These are phyloP conservation scores for Manacus vitellinus DNA, from an alignment of 2,113 vertebrate species.

Conservation along the genomic window DNA sequence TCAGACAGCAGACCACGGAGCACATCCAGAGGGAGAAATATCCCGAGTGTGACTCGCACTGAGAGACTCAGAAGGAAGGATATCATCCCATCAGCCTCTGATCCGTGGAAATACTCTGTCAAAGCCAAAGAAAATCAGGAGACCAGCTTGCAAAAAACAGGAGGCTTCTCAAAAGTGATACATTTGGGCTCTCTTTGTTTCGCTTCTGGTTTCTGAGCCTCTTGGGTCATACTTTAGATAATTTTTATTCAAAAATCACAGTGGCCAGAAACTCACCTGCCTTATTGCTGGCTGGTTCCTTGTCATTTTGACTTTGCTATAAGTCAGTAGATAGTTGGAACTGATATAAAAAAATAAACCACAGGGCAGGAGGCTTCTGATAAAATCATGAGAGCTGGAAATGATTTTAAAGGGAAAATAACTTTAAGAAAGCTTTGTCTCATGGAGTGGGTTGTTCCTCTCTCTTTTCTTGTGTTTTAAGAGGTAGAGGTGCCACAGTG, in stretches of 20 bases:
- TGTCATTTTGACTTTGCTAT: not conserved
- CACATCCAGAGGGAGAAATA: not conserved
- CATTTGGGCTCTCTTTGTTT: not conserved
- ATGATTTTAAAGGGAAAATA: not conserved
- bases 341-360: not conserved
- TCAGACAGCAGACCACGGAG: not conserved
- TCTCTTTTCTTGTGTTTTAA: not conserved
- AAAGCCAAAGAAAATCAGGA: not conserved
- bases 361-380: not conserved
- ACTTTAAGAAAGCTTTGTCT: not conserved
- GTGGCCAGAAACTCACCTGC: not conserved
- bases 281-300: not conserved
- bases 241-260: not conserved
- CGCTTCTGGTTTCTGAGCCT: not conserved
- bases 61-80: not conserved
- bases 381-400: not conserved
- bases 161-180: not conserved
- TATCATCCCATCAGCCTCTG: not conserved
- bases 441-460: not conserved
- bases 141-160: not conserved
- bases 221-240: not conserved
- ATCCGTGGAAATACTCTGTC: not conserved
- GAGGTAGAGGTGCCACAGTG: not conserved
- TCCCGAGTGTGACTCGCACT: fast-evolving
- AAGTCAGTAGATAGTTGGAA: not conserved